Base-by-base conservation (phyloP, 35 echinoderm and acorn worm genomes). In the Eucidaris tribuloides region DNA sequence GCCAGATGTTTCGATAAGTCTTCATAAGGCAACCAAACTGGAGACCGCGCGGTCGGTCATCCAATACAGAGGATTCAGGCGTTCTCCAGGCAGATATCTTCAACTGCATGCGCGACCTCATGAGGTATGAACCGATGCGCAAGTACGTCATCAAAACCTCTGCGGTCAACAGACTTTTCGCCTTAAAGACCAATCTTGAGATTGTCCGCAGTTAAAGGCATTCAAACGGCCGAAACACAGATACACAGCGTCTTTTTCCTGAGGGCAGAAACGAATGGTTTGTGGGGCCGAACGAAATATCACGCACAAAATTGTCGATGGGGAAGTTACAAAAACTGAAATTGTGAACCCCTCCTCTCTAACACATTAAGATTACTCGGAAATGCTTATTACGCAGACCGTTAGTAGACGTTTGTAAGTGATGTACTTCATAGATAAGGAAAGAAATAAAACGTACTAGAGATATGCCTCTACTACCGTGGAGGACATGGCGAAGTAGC, bases 161-260 rank as follows among this genome's bases (percentile, higher is more conserved):
- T 85, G 82, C 38, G 81, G 87, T 13, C 71, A 85, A 42, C 87
- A 94, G n/a, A n/a, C n/a, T n/a, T 42, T 94, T 94, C 56, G 87
- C 92, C 36, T 44, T 94, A 28, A 94, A 94, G 65, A 94, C 92
- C 0, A 94, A 94, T 45, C 45, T 94, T 2, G 92, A 94, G 52
- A 94, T 94, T 5, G 57, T 94, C 5, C 92, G 46, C 9, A 81
- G 85, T 27, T 18, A 86, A 19, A 68, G 81, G 65, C 72, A 63
- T 18, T 90, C 76, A 48, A 58, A 85, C 43, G 78, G 78, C 24
- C 45, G 41, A 2, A 94, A 86, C 62, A n/a, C n/a, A n/a, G 80
- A 81, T 52, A 81, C 90, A 3, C 19, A 31, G 3, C 48, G 90
- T 46, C 7, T 58, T 3, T 34, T 46, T 35, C 82, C 58, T 44